Evolutionary conservation across 2,888 invertebrate species (phyloP), one percentile per base, ranked within the genome.

Genomic region (Brachyptera risi): DNA sequence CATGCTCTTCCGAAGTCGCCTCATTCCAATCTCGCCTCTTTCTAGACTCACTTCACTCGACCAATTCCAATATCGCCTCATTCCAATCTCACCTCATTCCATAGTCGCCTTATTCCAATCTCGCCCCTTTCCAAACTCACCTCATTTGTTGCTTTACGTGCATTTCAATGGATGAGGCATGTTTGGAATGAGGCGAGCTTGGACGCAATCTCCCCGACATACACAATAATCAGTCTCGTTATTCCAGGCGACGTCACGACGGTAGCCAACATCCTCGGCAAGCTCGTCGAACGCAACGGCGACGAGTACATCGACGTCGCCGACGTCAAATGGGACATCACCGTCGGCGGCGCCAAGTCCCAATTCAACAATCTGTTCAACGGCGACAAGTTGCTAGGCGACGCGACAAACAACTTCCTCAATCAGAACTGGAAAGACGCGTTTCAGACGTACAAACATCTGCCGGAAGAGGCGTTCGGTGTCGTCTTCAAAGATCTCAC

Each of bases 341-440:
- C 59, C 0, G 59, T 62, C 15, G 61, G 60, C 17, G 61, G 63
- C n/a, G 60, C 62, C 3, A 40, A 42, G 2, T 65, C 65, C 19
- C 61, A 61, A 23, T 65, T 69, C 65, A 61, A 60, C 24, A 67
- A 68, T 40, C 66, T 73, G 3, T 73, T 73, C 65, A 71, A 71
- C 57, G 70, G 71, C 3, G 71, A 73, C 59, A 69, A 68, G 63
- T 62, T 67, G 15, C 63, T 73, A 24, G 71, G 70, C 61, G 60
- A 63, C 19, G 66, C 67, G 3, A 69, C 69, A 11, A 68, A 69
- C 59, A 56, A 63, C 15, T 69, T 69, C 65, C 64, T 70, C 50
- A 70, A 70, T 61, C 66, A 68, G 56, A 69, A 70, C 59, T 65
- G 69, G 61, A 63, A 67, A 13, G 70, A 70, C 49, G 67, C 69